phyloP scores from a whole-genome alignment of 2,113 vertebrate species.

The Thinocorus orbignyianus region DNA sequence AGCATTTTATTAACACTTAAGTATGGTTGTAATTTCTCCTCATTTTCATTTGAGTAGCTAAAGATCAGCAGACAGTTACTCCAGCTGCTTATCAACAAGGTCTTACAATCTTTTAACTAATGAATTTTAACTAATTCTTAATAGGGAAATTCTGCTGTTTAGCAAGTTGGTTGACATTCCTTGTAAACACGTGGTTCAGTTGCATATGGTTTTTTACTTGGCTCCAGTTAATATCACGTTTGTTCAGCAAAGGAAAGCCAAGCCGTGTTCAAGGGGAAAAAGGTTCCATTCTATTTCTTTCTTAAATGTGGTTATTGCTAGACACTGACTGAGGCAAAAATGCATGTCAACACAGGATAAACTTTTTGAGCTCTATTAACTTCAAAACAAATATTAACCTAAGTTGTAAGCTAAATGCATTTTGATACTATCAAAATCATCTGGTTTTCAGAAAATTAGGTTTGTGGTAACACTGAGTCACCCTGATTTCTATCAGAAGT shows the following conservation, averaged over 20 bases:
- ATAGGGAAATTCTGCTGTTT: neutral
- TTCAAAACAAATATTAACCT: neutral
- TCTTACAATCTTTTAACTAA: neutral
- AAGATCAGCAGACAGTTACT: neutral
- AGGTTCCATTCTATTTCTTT: neutral
- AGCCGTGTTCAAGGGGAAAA: neutral
- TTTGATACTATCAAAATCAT: neutral
- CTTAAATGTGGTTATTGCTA: neutral
- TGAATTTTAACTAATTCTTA: conserved; percentile 25
- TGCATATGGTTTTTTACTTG: conserved; percentile 42
- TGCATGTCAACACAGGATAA: neutral
- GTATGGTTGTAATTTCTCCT: neutral
- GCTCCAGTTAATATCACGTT: conserved; percentile 23
- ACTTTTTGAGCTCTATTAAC: neutral
- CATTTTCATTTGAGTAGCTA: neutral
- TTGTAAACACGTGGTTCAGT: neutral
- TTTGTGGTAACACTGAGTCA: neutral
- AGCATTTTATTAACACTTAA: neutral
- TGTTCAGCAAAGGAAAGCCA: neutral
- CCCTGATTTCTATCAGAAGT: neutral
- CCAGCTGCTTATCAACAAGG: neutral
- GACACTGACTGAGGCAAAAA: conserved; percentile 1
- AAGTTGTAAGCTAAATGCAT: neutral
- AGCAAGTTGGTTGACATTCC: neutral
- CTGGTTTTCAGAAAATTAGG: neutral